Evolutionary conservation across 1,140 invertebrate species (phyloP).

Genomic region (Pemphigus obesinymphae): DNA sequence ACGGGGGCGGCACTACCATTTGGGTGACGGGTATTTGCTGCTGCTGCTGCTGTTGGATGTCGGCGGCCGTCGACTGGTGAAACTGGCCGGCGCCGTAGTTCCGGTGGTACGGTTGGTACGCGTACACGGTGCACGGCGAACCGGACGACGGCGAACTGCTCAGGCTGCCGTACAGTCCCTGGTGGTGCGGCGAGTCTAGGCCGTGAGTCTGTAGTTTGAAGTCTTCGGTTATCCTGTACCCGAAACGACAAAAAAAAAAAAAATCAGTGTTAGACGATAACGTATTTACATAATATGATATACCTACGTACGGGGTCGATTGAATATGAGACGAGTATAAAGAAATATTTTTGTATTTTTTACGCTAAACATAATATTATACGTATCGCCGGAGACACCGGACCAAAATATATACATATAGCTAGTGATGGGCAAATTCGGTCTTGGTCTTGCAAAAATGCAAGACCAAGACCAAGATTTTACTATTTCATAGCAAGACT

Average conservation of each 20-base stretch:
- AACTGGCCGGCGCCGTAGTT: constrained; percentile 17
- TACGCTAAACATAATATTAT: too few species aligned
- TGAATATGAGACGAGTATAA: too few species aligned
- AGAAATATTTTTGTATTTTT: too few species aligned
- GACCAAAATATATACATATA: too few species aligned
- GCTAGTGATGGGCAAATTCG: too few species aligned
- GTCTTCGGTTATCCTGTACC: constrained; percentile 4
- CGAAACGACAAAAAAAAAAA: neutral
- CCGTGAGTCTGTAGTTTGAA: constrained; percentile 28
- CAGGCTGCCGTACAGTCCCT: constrained; percentile 12
- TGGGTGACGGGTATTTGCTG: constrained; percentile 35
- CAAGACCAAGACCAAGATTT: too few species aligned
- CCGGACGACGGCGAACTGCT: constrained; percentile 13
- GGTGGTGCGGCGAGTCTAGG: constrained; percentile 27
- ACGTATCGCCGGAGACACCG: too few species aligned
- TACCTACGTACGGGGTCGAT: too few species aligned
- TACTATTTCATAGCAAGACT: too few species aligned
- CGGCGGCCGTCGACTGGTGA: neutral
- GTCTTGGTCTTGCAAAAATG: too few species aligned
- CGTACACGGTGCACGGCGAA: constrained; percentile 29
- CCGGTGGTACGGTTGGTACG: constrained; percentile 31
- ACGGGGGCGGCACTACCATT: constrained; percentile 23
- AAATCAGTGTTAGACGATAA: neutral
- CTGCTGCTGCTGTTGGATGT: constrained; percentile 7
- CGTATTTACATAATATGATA: neutral